A percentile compares a stretch with the other conserved stretches of the same genome.
These are phyloP conservation scores for Paramisgurnus dabryanus DNA, from an alignment of 2,113 vertebrate species.

Conservation along the genomic window DNA sequence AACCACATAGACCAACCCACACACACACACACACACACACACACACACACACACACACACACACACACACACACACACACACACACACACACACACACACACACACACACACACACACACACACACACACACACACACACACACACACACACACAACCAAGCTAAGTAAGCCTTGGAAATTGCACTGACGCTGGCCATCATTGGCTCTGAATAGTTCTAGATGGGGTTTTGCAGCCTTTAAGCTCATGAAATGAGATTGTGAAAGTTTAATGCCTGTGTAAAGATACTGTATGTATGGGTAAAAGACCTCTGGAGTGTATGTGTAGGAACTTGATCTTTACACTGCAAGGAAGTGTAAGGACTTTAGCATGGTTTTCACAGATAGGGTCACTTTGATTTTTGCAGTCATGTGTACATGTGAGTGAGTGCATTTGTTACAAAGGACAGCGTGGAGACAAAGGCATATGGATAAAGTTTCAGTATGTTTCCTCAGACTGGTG, in stretches of 20 bases:
- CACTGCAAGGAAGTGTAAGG: background rate
- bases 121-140: background rate
- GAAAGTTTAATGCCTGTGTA: background rate
- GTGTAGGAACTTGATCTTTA: conserved; percentile 4
- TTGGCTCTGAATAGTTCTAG: conserved; percentile 43
- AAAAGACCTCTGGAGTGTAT: too few relatives aligned
- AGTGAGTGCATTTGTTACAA: background rate
- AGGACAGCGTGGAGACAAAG: background rate
- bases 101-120: conserved; percentile 1
- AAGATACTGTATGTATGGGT: background rate
- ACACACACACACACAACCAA: conserved; percentile 5
- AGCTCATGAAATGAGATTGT: background rate
- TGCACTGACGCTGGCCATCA: conserved; percentile 24
- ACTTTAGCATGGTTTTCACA: too few relatives aligned
- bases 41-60: background rate
- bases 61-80: background rate
- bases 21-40: background rate
- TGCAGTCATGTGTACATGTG: background rate
- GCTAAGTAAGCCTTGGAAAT: conserved; percentile 23
- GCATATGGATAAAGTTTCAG: background rate
- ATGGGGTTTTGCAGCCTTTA: background rate
- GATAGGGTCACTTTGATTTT: background rate
- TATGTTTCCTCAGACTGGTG: conserved; percentile 38
- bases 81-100: background rate
- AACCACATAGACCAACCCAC: too few relatives aligned